phyloP scores from a whole-genome alignment of 2,113 vertebrate genomes.

The Cygnus buccinator region DNA sequence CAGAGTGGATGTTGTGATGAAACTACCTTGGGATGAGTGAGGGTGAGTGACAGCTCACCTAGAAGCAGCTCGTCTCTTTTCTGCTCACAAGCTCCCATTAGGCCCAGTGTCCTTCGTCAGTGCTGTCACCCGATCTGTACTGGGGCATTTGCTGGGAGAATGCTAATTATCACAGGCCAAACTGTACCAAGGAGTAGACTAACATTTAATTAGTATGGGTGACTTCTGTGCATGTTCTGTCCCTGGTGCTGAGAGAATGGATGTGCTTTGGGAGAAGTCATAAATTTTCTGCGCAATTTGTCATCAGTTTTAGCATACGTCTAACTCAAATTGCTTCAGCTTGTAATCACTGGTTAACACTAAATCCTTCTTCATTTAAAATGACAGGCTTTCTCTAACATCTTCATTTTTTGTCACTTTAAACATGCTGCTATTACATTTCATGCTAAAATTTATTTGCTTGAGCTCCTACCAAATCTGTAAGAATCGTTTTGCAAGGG shows the following conservation, averaged over 20 bases:
- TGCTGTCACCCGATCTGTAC: background rate
- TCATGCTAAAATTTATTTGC: background rate
- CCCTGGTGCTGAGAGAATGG: background rate
- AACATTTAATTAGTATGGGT: background rate
- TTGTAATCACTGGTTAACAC: fast-evolving
- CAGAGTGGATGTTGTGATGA: background rate
- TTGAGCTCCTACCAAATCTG: background rate
- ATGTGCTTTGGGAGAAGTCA: background rate
- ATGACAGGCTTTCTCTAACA: background rate
- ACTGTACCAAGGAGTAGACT: background rate
- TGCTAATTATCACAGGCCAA: background rate
- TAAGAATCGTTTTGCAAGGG: background rate
- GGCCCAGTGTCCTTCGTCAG: background rate
- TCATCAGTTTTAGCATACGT: background rate
- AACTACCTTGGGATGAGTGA: background rate
- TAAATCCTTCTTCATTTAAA: background rate
- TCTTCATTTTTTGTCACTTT: background rate
- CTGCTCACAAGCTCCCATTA: background rate
- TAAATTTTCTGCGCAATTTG: background rate
- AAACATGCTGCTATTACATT: background rate
- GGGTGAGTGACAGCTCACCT: background rate
- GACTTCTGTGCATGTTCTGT: background rate
- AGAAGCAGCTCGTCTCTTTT: background rate
- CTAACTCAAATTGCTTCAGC: fast-evolving
- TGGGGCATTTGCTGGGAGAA: background rate